These are phyloP conservation scores for Ciconia maguari DNA, from an alignment of 2,113 vertebrate species.

Conservation along the genomic window DNA sequence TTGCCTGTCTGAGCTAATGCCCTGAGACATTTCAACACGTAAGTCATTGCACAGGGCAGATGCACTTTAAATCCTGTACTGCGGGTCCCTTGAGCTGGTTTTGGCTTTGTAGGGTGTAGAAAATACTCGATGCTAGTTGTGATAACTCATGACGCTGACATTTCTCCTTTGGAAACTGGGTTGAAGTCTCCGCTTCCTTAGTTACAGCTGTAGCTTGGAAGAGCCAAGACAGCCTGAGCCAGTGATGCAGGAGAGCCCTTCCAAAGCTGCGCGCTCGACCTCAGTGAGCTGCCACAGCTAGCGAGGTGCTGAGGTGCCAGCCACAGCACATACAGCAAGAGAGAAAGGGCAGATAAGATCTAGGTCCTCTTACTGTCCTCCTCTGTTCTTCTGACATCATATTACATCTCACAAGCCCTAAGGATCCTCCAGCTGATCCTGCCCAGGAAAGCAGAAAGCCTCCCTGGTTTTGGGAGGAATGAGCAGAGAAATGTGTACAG, in stretches of 20 bases:
- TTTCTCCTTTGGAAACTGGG: neutral
- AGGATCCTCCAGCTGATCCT: neutral
- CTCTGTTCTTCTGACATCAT: neutral
- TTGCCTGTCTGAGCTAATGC: neutral
- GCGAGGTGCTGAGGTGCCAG: neutral
- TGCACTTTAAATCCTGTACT: neutral
- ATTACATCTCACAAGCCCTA: neutral
- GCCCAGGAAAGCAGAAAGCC: neutral
- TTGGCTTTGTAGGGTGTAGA: neutral
- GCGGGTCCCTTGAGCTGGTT: neutral
- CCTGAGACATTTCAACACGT: neutral
- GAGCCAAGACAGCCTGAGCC: neutral
- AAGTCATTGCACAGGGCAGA: neutral
- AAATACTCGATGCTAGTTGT: neutral
- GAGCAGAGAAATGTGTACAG: rapidly evolving
- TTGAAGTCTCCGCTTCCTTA: neutral
- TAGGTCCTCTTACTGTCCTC: neutral
- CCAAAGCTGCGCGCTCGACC: rapidly evolving
- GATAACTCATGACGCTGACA: rapidly evolving
- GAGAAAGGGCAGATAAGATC: neutral
- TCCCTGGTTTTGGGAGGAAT: rapidly evolving
- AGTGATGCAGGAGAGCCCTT: neutral
- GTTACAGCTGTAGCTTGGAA: neutral
- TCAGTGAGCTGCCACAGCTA: neutral
- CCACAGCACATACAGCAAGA: rapidly evolving